Evolutionary conservation across 1,140 invertebrate genomes (phyloP), one percentile per base, ranked within the genome.

Genomic region (Ceratina australensis): DNA sequence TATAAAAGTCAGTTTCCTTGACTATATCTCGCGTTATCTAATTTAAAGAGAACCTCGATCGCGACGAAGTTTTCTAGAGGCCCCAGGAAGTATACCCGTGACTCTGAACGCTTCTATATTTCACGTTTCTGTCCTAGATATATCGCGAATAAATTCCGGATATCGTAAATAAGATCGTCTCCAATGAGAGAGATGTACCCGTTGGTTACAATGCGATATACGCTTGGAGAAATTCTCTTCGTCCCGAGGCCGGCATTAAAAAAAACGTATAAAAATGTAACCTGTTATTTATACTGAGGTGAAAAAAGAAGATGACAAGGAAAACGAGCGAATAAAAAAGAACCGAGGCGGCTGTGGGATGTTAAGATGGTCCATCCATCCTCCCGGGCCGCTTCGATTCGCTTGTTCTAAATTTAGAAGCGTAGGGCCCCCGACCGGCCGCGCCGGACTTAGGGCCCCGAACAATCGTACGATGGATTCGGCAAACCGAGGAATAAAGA

Each of bases 231-330:
- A n/a, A n/a, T n/a, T n/a, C 22, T 42, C 72, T 42, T 63, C 33
- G 33, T 42, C 33, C 16, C 60, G 49, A 56, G 76, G 22, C 12
- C 28, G 57, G 61, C 13, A 67, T 83, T 80, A 85, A 84, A 87
- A 84, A 87, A 87, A 80, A 74, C 20, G 56, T 66, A 77, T 86
- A 86, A 88, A 83, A 87, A 75, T 26, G 82, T 80, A 87, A 87
- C 85, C 83, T 79, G 86, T 88, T 87, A 85, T 84, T 83, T 79
- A 75, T 80, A 69, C 49, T 16, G 33, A 47, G 24, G 47, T 72
- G 33, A 81, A 82, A 76, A 82, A 66, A 80, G 47, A 57, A 26
- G 47, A 64, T 60, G 63, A 42, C 33, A 42, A 42, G 33, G 33
- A 10, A 42, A 42, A 42, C 33, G 33, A 42, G 33, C 0, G 33